These are phyloP conservation scores for Choristoneura rosaceana DNA, from an alignment of 2,888 invertebrate species.

Conservation along the genomic window DNA sequence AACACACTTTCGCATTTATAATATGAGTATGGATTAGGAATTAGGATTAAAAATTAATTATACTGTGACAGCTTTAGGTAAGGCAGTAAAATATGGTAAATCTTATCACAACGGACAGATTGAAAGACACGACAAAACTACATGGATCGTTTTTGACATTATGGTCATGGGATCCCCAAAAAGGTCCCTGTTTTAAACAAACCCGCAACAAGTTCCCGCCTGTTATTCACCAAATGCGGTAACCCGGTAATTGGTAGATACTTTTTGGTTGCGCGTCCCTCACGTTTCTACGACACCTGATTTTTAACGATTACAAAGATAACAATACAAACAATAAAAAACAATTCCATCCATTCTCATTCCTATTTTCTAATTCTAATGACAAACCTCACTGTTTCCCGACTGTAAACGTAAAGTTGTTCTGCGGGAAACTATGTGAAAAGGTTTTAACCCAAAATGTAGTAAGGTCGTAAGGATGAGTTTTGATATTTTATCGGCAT, in stretches of 20 bases:
- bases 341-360: background rate
- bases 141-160: too few relatives aligned
- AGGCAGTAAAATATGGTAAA: too few relatives aligned
- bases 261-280: conserved; percentile 40
- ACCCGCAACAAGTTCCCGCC: conserved; percentile 12
- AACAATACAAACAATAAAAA: background rate
- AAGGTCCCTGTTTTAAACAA: background rate
- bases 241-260: conserved; percentile 30
- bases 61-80: too few relatives aligned
- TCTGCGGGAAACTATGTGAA: conserved; percentile 40
- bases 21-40: too few relatives aligned
- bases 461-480: conserved; percentile 46
- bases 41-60: too few relatives aligned
- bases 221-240: conserved; percentile 28
- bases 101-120: too few relatives aligned
- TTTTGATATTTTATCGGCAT: conserved; percentile 53
- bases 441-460: conserved; percentile 39
- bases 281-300: conserved; percentile 40
- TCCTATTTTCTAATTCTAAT: background rate
- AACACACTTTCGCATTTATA: too few relatives aligned
- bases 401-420: conserved; percentile 26
- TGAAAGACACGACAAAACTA: too few relatives aligned
- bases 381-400: background rate
- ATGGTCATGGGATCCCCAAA: too few relatives aligned
- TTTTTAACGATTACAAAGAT: conserved; percentile 15